Percentiles rank a stretch among this genome's conserved stretches.
Evolutionary conservation across 2,888 invertebrate genomes (phyloP).

Genomic region (Andrena hattorfiana): DNA sequence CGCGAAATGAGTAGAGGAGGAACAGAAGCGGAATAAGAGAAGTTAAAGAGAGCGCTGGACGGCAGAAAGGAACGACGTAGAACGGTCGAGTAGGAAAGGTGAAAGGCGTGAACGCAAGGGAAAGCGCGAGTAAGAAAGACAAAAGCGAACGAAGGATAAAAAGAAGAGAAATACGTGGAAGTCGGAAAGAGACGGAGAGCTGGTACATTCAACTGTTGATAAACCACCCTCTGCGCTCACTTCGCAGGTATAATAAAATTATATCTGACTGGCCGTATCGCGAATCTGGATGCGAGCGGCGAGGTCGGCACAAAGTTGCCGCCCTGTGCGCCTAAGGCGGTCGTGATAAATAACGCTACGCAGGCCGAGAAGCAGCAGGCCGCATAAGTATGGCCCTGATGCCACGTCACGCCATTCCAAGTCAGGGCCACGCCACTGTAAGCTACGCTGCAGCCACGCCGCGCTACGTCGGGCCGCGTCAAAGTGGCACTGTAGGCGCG

Average conservation of each 20-base stretch:
- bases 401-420: slow-evolving; percentile 47
- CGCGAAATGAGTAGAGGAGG: slow-evolving; percentile 33
- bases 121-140: neutral
- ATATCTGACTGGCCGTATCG: slow-evolving; percentile 80
- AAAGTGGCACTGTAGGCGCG: slow-evolving; percentile 5
- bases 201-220: slow-evolving; percentile 75
- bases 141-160: slow-evolving; percentile 4
- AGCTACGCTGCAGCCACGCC: slow-evolving; percentile 20
- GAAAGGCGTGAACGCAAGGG: slow-evolving; percentile 25
- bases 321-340: slow-evolving; percentile 78
- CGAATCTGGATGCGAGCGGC: slow-evolving; percentile 76
- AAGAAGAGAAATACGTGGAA: slow-evolving; percentile 8
- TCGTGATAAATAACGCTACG: slow-evolving; percentile 80
- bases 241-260: slow-evolving; percentile 81
- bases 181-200: slow-evolving; percentile 42
- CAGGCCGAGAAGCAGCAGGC: slow-evolving; percentile 56
- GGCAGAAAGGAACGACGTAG: slow-evolving; percentile 2
- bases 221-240: slow-evolving; percentile 78
- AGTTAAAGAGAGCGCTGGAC: slow-evolving; percentile 13
- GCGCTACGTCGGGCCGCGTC: slow-evolving; percentile 20
- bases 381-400: slow-evolving; percentile 45
- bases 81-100: slow-evolving; percentile 27
- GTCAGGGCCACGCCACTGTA: slow-evolving; percentile 42
- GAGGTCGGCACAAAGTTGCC: slow-evolving; percentile 78
- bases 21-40: slow-evolving; percentile 29